Evolutionary conservation across 2,888 invertebrate genomes (phyloP).

Genomic region (Cremastobaeus sp.): DNA sequence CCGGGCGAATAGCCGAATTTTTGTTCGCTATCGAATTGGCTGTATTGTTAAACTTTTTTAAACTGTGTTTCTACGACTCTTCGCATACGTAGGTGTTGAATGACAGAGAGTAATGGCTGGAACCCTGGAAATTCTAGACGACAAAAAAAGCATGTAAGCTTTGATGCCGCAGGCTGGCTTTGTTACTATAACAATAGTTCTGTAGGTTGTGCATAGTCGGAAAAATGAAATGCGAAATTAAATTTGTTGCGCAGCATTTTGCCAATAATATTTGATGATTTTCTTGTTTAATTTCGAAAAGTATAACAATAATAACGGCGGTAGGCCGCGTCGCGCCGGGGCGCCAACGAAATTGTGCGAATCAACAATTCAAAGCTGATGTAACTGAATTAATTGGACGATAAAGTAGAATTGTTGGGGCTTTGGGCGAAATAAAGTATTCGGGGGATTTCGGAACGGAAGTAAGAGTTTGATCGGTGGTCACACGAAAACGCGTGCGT

Average conservation of each 20-base stretch:
- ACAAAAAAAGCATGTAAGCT: constrained; percentile 47
- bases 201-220: constrained; percentile 25
- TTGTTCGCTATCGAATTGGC: constrained; percentile 67
- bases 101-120: constrained; percentile 55
- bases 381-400: too few relatives aligned
- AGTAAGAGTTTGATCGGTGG: constrained; percentile 59
- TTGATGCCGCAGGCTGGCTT: constrained; percentile 35
- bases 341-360: too few relatives aligned
- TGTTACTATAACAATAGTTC: constrained; percentile 41
- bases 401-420: too few relatives aligned
- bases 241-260: constrained; percentile 20
- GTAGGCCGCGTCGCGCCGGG: neutral
- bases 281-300: too few relatives aligned
- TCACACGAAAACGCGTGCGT: constrained; percentile 57
- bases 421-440: too few relatives aligned
- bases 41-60: constrained; percentile 71
- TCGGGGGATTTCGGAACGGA: too few relatives aligned
- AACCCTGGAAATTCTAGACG: constrained; percentile 44
- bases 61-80: constrained; percentile 68
- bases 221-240: constrained; percentile 33
- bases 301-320: constrained; percentile 25
- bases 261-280: constrained; percentile 14
- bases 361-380: too few relatives aligned
- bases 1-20: constrained; percentile 63
- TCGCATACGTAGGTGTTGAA: constrained; percentile 52